Evolutionary conservation across 2,113 vertebrate species (phyloP).

Genomic region (Pao palembangensis): DNA sequence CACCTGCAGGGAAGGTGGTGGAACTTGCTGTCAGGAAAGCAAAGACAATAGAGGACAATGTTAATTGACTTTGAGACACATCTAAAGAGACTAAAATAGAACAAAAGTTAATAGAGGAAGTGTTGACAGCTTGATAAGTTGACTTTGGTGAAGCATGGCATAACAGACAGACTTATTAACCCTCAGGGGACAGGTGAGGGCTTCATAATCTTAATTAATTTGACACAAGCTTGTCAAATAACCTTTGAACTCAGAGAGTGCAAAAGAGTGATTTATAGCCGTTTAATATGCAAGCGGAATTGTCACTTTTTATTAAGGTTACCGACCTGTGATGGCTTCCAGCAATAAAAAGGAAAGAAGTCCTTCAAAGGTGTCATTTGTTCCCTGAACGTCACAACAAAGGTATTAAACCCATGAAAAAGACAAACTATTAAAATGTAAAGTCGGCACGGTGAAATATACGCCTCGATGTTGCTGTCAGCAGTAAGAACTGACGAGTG

Average conservation of each 20-base stretch:
- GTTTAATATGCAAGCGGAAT: constrained; percentile 40
- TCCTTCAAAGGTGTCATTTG: constrained; percentile 25
- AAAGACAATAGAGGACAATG: not conserved
- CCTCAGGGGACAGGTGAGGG: constrained; percentile 30
- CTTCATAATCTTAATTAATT: constrained; percentile 56
- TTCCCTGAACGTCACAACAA: not conserved
- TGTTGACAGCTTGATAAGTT: constrained; percentile 42
- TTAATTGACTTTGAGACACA: not conserved
- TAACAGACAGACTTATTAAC: constrained; percentile 12
- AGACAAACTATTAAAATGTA: not conserved
- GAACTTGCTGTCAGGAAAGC: not conserved
- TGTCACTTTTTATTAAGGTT: constrained; percentile 62
- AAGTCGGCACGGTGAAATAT: not conserved
- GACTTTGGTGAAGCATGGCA: constrained; percentile 22
- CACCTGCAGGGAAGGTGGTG: not conserved
- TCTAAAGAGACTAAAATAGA: constrained; percentile 13
- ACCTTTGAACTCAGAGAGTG: constrained; percentile 28
- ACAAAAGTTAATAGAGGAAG: not conserved
- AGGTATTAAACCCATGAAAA: constrained; percentile 4
- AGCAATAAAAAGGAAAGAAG: constrained; percentile 25
- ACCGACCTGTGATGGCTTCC: constrained; percentile 43
- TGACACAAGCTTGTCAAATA: constrained; percentile 44
- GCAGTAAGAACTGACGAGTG: not conserved
- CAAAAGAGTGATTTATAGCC: constrained; percentile 19
- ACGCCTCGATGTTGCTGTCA: constrained; percentile 3